Base-by-base conservation (phyloP, 2,113 vertebrate genomes). In the Paraplagusia blochii region DNA sequence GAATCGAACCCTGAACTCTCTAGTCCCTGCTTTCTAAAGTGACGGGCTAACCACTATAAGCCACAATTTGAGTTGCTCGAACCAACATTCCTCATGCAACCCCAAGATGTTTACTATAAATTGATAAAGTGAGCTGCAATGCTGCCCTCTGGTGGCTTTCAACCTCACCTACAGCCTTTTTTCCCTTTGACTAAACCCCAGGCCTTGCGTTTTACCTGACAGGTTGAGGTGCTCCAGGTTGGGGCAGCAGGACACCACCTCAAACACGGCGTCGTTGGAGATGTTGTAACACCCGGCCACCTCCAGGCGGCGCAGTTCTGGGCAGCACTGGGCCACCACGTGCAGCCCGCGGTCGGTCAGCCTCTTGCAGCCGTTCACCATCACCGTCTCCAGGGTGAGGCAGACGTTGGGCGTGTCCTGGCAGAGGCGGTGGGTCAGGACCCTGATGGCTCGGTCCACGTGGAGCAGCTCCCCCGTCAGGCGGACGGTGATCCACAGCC, bases 331-430 rank as follows among this genome's bases (percentile, higher is more conserved):
- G 12, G 96, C 96, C 53, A 99, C 92, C 66, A 93, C 91, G 57
- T 93, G 94, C 33, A 99, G 95, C 33, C 96, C 96, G 11, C 97
- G 92, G 89, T 99, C 96, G 0, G 94, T 98, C 74, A 99, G 94
- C 87, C 95, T 87, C 80, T 94, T 91, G 90, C 96, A 98, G 88
- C 96, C 93, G 51, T 90, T 95, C 58, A 91, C 91, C 50, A 93
- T 90, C 57, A 99, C 93, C 0, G 91, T 94, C 85, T 99, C 96
- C 91, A 99, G 85, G 86, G 96, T 96, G 77, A 99, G 94, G 70
- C 97, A 99, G 51, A 99, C 96, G 47, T 95, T 97, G 2, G 97
- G 97, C 0, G 96, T 99, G 88, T 99, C 96, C 87, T 97, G 96
- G 74, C 96, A 98, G 43, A 99, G 92, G 45, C 96, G 91, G 72